Evolutionary conservation across 1,140 invertebrate genomes (phyloP), one percentile per base, ranked within the genome.

Genomic region (Pseudomyrmex gracilis): DNA sequence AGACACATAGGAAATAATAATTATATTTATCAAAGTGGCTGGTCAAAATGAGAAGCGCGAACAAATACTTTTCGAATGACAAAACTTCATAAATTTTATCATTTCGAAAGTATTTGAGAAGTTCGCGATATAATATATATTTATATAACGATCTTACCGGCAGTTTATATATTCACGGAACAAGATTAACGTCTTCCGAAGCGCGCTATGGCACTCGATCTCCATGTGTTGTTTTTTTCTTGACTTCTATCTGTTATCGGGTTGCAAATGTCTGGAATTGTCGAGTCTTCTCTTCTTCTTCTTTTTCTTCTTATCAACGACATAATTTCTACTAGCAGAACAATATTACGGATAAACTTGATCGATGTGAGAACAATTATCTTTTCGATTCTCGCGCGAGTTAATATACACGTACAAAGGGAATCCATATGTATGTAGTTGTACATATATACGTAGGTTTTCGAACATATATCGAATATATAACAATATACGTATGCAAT

Each of bases 181-280:
- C 83, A 70, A 78, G 64, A 88, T 73, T 10, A 85, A 82, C 51
- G 55, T 84, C 34, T 34, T 34, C 60, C 55, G 66, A 84, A 71
- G 82, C 76, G 76, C 85, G 73, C 85, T 91, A 91, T 91, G 89
- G 90, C 90, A 90, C 89, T 90, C 73, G 85, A 85, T 86, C 85
- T 83, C 67, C 53, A 57, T 66, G 51, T 74, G 9, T 80, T 24
- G 51, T 85, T 61, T 15, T 60, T 22, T 51, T 10, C 17, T 74
- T 43, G 49, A 60, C 60, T 12, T 57, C 60, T 61, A 57, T 12
- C 15, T 73, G 64, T 34, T 2, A 3, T 45, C 24, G 10, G 13
- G 15, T 12, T 76, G 24, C 22, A 8, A 34, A 12, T 51, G 49
- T 51, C 13, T 77, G 49, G 61, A 77, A 66, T 77, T 55, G 17